A percentile compares a stretch with the other conserved stretches of the same genome.
phyloP scores from a whole-genome alignment of 2,888 invertebrate genomes.

The Antheraea assamensis region DNA sequence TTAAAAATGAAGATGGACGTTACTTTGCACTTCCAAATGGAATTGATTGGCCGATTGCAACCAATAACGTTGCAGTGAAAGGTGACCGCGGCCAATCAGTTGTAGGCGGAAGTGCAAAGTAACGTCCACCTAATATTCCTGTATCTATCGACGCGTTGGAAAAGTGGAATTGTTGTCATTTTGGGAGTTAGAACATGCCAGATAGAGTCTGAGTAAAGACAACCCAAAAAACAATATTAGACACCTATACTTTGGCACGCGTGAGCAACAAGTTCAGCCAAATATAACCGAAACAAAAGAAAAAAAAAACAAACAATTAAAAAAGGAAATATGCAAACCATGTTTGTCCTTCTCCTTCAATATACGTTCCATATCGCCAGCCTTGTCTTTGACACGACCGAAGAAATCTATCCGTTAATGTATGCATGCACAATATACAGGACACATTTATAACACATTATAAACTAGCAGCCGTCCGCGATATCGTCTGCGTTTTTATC shows the following conservation, averaged over 20 bases:
- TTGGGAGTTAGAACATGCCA: not conserved
- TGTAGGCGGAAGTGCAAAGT: no score
- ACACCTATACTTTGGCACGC: no score
- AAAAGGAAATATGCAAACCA: slow-evolving; percentile 77
- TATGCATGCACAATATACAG: slow-evolving; percentile 48
- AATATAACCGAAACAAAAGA: not conserved
- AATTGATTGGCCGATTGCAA: no score
- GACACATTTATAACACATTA: not conserved
- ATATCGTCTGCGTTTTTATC: no score
- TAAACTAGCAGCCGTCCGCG: not conserved
- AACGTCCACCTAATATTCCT: no score
- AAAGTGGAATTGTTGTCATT: no score
- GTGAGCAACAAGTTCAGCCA: not conserved
- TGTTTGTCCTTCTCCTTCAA: slow-evolving; percentile 97
- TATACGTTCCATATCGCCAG: slow-evolving; percentile 95
- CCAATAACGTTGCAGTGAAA: no score
- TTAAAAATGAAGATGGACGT: no score
- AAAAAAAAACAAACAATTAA: not conserved
- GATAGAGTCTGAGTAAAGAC: not conserved
- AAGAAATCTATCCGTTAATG: slow-evolving; percentile 89
- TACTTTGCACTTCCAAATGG: no score
- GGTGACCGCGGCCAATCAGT: no score
- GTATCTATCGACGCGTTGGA: no score
- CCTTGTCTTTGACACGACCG: slow-evolving; percentile 98
- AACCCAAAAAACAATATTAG: not conserved